Evolutionary conservation across 2,888 invertebrate species (phyloP).

Genomic region (Andrena haemorrhoa): DNA sequence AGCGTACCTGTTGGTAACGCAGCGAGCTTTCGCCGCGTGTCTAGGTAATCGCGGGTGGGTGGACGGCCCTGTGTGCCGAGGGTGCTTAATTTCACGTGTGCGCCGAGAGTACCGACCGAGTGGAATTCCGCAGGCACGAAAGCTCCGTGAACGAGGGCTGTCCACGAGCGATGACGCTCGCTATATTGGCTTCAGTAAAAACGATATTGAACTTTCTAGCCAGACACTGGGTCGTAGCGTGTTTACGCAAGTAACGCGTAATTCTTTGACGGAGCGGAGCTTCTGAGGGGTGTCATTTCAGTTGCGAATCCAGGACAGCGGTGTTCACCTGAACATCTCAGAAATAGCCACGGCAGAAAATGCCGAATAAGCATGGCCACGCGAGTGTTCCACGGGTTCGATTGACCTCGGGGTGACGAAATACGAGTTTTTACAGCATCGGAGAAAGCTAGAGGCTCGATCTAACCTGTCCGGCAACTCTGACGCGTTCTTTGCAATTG

Average conservation of each 20-base stretch:
- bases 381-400: background rate
- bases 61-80: constrained; percentile 8
- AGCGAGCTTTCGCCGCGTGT: constrained; percentile 53
- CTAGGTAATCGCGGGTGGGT: constrained; percentile 57
- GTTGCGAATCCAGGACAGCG: background rate
- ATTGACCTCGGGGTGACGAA: constrained; percentile 25
- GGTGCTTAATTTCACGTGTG: constrained; percentile 1
- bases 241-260: too few species aligned
- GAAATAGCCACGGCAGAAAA: background rate
- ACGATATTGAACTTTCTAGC: too few species aligned
- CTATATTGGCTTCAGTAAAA: too few species aligned
- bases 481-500: constrained; percentile 20
- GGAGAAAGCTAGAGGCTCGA: constrained; percentile 42
- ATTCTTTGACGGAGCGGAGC: too few species aligned
- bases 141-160: constrained; percentile 28
- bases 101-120: constrained; percentile 61
- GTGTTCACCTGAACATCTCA: background rate
- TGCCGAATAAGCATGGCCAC: background rate
- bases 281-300: too few species aligned
- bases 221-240: too few species aligned
- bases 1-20: constrained; percentile 59
- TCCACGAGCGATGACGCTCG: background rate
- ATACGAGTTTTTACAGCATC: constrained; percentile 3
- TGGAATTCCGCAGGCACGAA: constrained; percentile 30
- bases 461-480: constrained; percentile 36